These are phyloP conservation scores for Falco novaeseelandiae DNA, from an alignment of 2,797 vertebrate species.

Conservation along the genomic window DNA sequence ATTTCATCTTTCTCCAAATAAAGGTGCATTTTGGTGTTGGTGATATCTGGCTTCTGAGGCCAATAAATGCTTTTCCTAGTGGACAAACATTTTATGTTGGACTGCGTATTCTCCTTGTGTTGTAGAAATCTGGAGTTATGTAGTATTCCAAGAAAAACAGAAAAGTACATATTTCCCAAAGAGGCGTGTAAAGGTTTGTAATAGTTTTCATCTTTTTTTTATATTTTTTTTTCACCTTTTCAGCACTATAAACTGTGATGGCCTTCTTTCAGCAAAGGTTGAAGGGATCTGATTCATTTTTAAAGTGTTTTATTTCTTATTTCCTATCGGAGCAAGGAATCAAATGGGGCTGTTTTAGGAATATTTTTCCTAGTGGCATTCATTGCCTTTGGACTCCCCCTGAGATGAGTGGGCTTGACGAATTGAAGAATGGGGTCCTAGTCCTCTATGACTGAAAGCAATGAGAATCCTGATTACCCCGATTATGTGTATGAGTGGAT, in stretches of 20 bases:
- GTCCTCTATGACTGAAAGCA: not conserved
- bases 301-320: conserved; percentile 42
- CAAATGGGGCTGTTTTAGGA: not conserved
- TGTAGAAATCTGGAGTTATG: conserved; percentile 3
- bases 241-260: conserved; percentile 7
- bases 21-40: not conserved
- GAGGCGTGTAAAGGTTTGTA: not conserved
- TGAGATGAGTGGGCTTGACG: not conserved
- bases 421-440: not conserved
- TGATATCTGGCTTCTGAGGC: not conserved
- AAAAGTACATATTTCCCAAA: not conserved
- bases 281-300: conserved; percentile 46
- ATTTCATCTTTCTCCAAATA: not conserved
- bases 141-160: not conserved
- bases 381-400: not conserved
- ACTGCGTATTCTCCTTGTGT: not conserved
- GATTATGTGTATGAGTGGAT: not conserved
- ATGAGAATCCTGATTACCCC: not conserved
- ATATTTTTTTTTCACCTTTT: conserved; percentile 18
- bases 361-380: not conserved
- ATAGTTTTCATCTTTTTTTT: conserved; percentile 26
- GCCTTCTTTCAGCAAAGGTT: not conserved
- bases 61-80: not conserved
- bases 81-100: not conserved
- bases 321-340: not conserved